Base-by-base conservation (phyloP, 1,140 invertebrate species). In the Eupristina koningsbergeri region DNA sequence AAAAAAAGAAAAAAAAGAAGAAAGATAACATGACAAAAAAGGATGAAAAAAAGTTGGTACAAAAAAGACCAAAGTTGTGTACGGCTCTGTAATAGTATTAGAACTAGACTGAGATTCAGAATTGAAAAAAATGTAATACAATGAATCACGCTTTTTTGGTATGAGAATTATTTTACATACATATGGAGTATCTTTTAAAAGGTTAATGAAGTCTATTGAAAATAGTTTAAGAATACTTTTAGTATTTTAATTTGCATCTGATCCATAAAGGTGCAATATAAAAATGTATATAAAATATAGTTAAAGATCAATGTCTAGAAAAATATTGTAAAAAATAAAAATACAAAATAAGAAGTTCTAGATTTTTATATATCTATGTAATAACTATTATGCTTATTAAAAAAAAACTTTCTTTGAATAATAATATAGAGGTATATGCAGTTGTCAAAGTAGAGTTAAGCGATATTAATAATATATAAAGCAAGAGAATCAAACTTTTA, bases 51-150 rank as follows among this genome's bases (percentile, higher is more conserved):
- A 17, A 36, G 31, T 67, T 67, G 17, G 13, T 8, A 7, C 64
- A 19, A 36, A 15, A n/a, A 67, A 11, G 13, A 36, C 34, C 19
- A 7, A 36, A 11, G 31, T 67, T 22, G 17, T 22, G 0, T 7
- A 73, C 31, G 39, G 26, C 3, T 26, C 31, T 34, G 47, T 41
- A 34, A 6, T 3, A 75, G 9, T 5, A 47, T 22, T 22, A 9
- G 31, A 75, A 39, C 9, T 61, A 77, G n/a, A 50, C 3, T 26
- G 13, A 31, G 29, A 19, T 22, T 47, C 13, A 15, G 50, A 79
- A 81, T 73, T 74, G 34, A 41, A 67, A 81, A 63, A 53, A 81
- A 75, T 75, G 58, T 47, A 75, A 75, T 64, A 8, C n/a, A n/a
- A 75, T 64, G 71, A 81, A 63, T 81, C 71, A 75, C 53, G 63